Base-by-base conservation (phyloP, 1,140 invertebrate species). In the Agrypnia vestita region DNA sequence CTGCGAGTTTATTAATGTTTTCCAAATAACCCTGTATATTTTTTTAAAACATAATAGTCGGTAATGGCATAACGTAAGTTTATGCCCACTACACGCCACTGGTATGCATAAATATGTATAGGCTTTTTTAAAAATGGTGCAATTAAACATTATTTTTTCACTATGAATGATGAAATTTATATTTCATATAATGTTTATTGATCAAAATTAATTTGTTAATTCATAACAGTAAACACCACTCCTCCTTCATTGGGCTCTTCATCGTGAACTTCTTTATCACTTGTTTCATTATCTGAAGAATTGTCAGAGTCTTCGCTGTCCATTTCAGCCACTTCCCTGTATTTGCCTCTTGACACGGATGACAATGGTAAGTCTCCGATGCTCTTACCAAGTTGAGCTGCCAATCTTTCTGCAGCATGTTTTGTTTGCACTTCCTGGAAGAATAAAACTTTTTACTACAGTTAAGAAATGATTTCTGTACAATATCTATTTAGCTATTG, bases 231-330 rank as follows among this genome's bases (percentile, higher is more conserved):
- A 81, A 86, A 89, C 59, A 85, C 78, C 78, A 90, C 87, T n/a
- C 88, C 89, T 72, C 88, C 86, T 55, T 90, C 86, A 44, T 87
- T 82, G 80, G 88, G 86, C 75, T 90, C 88, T 15, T 90, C 88
- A 71, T 90, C 88, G 19, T 87, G 79, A 12, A 89, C 85, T 84
- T 89, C 86, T 43, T 86, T 51, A 77, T 87, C 84, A 17, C 78
- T 79, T 15, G 35, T 56, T 78, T 88, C 87, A 71, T 90, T 87
- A 19, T 85, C 76, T 12, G 88, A 86, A 1, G 85, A 85, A 79
- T 79, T 80, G 15, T 86, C 80, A 11, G 79, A 81, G 61, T 83
- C 76, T 17, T 79, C 77, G 35, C 75, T 77, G 19, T 83, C 19
- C 8, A 71, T 76, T 67, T 78, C 49, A 47, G n/a, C 51, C 11